Percentiles rank a stretch among this genome's conserved stretches.
Evolutionary conservation across 2,113 vertebrate species (phyloP).

Genomic region (Malaclemys terrapin): DNA sequence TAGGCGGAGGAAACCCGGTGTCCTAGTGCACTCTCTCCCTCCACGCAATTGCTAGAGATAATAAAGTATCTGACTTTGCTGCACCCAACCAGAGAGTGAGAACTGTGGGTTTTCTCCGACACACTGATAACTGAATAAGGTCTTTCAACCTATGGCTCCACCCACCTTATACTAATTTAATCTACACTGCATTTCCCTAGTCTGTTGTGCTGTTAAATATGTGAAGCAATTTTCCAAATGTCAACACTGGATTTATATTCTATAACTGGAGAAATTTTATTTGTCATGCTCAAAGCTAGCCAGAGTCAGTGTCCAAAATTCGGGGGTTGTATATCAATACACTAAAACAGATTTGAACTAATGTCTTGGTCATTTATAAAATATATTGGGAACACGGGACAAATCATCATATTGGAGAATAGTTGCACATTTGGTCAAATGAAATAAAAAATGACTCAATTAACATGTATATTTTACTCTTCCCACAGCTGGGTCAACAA

Average conservation of each 20-base stretch:
- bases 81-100: too few relatives aligned
- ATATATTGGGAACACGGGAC: accelerated
- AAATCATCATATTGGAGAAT: not conserved
- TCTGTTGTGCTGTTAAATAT: not conserved
- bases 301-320: not conserved
- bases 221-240: not conserved
- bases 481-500: slow-evolving; percentile 96
- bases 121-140: too few relatives aligned
- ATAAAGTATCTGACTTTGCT: too few relatives aligned
- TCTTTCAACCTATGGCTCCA: too few relatives aligned
- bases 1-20: too few relatives aligned
- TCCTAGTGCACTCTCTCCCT: too few relatives aligned
- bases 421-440: not conserved
- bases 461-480: slow-evolving; percentile 13
- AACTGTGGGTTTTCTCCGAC: too few relatives aligned
- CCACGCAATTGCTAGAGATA: too few relatives aligned
- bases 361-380: not conserved
- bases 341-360: not conserved
- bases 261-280: not conserved
- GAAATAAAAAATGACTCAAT: not conserved
- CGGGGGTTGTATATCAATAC: not conserved
- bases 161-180: too few relatives aligned
- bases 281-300: not conserved
- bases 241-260: not conserved
- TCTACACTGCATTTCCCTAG: too few relatives aligned